These are phyloP conservation scores for Typhlichthys subterraneus DNA, from an alignment of 2,797 vertebrate genomes.

Conservation along the genomic window DNA sequence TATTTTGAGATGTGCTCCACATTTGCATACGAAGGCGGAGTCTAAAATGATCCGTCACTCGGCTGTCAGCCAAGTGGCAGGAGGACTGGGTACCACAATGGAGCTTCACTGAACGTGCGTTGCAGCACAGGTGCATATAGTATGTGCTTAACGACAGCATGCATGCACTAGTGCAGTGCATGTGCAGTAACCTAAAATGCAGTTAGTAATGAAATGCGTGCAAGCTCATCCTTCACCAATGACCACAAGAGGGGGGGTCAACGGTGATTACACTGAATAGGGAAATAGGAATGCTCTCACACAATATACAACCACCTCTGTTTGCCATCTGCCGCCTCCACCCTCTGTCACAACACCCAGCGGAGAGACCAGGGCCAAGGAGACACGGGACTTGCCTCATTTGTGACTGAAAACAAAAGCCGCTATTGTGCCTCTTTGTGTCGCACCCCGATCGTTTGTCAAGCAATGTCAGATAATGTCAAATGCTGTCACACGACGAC, in stretches of 20 bases:
- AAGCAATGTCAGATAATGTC: constrained; percentile 68
- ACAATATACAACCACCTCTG: constrained; percentile 85
- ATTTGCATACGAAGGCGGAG: constrained; percentile 19
- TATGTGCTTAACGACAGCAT: background rate
- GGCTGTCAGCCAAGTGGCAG: constrained; percentile 44
- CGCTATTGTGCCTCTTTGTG: constrained; percentile 63
- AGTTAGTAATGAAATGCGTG: constrained; percentile 44
- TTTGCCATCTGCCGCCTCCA: constrained; percentile 87
- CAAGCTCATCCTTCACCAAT: constrained; percentile 61
- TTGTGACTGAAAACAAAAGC: constrained; percentile 57
- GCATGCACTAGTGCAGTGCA: background rate
- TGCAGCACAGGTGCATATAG: background rate
- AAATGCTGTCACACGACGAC: constrained; percentile 65
- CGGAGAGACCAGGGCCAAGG: constrained; percentile 41
- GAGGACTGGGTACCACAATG: constrained; percentile 18
- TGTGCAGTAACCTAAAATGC: constrained; percentile 26
- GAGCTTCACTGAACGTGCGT: background rate
- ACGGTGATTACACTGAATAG: constrained; percentile 60
- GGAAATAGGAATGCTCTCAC: constrained; percentile 68
- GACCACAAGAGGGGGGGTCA: constrained; percentile 47
- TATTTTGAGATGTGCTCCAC: too few relatives aligned
- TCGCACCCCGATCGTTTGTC: constrained; percentile 61
- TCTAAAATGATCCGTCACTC: constrained; percentile 38
- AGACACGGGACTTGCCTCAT: constrained; percentile 36
- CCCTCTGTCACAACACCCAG: constrained; percentile 78